These are phyloP conservation scores for Napeogenes sylphis DNA, from an alignment of 2,888 invertebrate genomes.

Conservation along the genomic window DNA sequence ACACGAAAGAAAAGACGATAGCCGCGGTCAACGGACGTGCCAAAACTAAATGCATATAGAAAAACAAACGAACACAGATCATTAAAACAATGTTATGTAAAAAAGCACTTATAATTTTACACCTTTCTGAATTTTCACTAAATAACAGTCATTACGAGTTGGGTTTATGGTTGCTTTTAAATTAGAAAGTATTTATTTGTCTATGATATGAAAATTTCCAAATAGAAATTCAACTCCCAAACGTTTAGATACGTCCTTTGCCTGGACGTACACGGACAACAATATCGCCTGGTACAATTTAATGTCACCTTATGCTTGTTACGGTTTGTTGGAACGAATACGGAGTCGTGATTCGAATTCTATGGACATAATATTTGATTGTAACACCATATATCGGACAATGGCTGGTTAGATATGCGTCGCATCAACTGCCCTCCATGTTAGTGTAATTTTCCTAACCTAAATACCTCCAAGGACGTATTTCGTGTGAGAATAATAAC, in stretches of 20 bases:
- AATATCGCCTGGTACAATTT: conserved; percentile 52
- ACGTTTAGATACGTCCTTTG: conserved; percentile 50
- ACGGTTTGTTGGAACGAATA: conserved; percentile 76
- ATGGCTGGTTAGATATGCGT: conserved; percentile 63
- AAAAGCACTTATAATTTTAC: conserved; percentile 56
- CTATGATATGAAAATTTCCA: conserved; percentile 28
- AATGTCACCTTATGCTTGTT: conserved; percentile 69
- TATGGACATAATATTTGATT: conserved; percentile 53
- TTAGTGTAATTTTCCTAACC: conserved; percentile 66
- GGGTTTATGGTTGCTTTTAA: conserved; percentile 9
- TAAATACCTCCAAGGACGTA: conserved; percentile 68
- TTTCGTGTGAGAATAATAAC: conserved; percentile 47
- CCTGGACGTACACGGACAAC: conserved; percentile 55
- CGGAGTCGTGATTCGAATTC: conserved; percentile 66
- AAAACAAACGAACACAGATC: conserved; percentile 50
- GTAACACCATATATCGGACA: conserved; percentile 60
- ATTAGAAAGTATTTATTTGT: conserved; percentile 50
- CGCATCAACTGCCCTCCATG: conserved; percentile 48
- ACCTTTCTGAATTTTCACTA: conserved; percentile 47
- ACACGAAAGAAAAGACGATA: conserved; percentile 40
- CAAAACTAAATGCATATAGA: conserved; percentile 46
- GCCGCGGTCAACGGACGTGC: conserved; percentile 45
- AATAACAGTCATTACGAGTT: conserved; percentile 11
- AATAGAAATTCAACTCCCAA: conserved; percentile 25
- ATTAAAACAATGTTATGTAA: conserved; percentile 64